phyloP scores from a whole-genome alignment of 2,113 vertebrate genomes.

The Gambusia holbrooki region DNA sequence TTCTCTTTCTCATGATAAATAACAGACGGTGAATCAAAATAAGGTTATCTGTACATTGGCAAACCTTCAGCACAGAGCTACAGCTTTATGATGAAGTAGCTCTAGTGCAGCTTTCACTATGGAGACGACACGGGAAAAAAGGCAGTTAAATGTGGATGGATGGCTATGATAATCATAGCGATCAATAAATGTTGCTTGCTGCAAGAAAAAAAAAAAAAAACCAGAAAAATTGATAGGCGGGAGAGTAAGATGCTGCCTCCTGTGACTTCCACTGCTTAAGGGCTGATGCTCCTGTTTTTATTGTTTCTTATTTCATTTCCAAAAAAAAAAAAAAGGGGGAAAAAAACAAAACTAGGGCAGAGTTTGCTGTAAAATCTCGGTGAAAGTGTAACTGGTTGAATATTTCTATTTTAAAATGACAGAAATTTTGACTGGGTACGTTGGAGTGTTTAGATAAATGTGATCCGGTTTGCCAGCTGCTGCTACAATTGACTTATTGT shows the following conservation, averaged over 20 bases:
- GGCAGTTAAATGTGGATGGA: constrained; percentile 55
- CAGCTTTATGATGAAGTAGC: constrained; percentile 44
- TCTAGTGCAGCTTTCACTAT: constrained; percentile 49
- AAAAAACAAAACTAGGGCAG: constrained; percentile 21
- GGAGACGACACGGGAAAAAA: constrained; percentile 48
- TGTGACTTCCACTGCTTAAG: constrained; percentile 72
- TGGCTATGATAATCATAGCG: constrained; percentile 69
- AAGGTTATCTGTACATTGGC: constrained; percentile 18
- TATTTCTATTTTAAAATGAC: constrained; percentile 12
- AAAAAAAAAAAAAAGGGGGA: background rate
- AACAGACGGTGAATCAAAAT: constrained; percentile 19
- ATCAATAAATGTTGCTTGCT: constrained; percentile 51
- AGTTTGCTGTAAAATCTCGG: constrained; percentile 30
- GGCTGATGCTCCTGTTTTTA: constrained; percentile 49
- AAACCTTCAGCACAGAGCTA: constrained; percentile 33
- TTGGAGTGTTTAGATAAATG: constrained; percentile 22
- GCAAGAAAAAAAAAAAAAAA: constrained; percentile 47
- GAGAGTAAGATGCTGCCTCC: constrained; percentile 82
- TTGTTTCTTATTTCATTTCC: constrained; percentile 56
- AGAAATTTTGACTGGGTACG: constrained; percentile 13
- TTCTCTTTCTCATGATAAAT: constrained; percentile 24
- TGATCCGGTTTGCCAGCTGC: constrained; percentile 50
- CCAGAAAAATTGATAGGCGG: constrained; percentile 52
- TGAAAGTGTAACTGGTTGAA: constrained; percentile 25
- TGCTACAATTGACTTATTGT: constrained; percentile 60